A percentile compares a stretch with the other conserved stretches of the same genome.
Evolutionary conservation across 2,113 vertebrate genomes (phyloP).

Genomic region (Thryonomys swinderianus): DNA sequence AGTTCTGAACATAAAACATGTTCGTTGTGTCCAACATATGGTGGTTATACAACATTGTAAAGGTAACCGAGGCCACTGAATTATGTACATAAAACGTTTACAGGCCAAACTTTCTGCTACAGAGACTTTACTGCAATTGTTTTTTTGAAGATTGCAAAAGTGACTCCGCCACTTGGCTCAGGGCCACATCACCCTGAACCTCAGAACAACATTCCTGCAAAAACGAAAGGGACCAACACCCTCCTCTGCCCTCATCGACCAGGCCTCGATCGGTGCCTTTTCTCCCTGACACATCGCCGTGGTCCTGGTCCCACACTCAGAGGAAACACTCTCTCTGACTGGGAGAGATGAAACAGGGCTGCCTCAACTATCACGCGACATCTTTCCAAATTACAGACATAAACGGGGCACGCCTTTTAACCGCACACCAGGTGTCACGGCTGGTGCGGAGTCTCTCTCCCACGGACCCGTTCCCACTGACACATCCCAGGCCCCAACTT

Average conservation of each 20-base stretch:
- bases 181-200: background rate
- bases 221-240: background rate
- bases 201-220: background rate
- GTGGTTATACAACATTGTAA: background rate
- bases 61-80: background rate
- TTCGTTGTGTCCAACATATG: background rate
- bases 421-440: background rate
- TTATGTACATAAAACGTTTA: background rate
- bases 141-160: background rate
- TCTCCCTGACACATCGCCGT: background rate
- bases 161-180: background rate
- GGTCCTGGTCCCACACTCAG: background rate
- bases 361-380: constrained; percentile 58
- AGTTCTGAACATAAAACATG: background rate
- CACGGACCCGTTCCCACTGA: accelerated
- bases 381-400: background rate
- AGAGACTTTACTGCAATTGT: background rate
- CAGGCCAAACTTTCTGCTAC: background rate
- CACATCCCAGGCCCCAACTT: background rate
- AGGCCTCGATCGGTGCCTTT: background rate
- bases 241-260: background rate
- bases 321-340: constrained; percentile 24
- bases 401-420: constrained; percentile 39
- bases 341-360: background rate
- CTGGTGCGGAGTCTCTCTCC: background rate